These are phyloP conservation scores for Papilio demoleus DNA, from an alignment of 2,888 invertebrate species.

Conservation along the genomic window DNA sequence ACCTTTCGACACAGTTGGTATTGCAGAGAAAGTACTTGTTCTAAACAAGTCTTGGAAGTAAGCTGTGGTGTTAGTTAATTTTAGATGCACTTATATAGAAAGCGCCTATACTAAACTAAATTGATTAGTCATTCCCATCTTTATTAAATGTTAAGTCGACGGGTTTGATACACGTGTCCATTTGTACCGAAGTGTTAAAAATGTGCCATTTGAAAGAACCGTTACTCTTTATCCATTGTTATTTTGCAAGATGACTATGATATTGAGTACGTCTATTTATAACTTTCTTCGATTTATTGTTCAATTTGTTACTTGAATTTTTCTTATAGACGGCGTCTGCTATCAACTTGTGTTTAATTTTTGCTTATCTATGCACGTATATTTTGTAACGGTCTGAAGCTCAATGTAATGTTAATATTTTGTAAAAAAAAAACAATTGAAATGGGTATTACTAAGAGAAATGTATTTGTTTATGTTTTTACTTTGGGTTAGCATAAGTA, in stretches of 20 bases:
- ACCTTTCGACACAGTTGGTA: conserved; percentile 12
- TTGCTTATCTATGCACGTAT: not conserved
- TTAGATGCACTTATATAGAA: conserved; percentile 28
- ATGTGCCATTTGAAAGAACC: conserved; percentile 4
- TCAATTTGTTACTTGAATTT: conserved; percentile 15
- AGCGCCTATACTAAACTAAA: conserved; percentile 13
- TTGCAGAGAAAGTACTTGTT: conserved; percentile 12
- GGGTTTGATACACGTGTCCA: conserved; percentile 20
- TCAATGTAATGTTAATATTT: not conserved
- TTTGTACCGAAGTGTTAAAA: not conserved
- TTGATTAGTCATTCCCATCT: conserved; percentile 28
- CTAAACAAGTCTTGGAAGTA: conserved; percentile 10
- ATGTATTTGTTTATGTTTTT: not conserved
- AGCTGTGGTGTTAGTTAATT: conserved; percentile 15
- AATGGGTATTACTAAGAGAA: not conserved
- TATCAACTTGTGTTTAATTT: not conserved
- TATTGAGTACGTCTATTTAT: conserved; percentile 26
- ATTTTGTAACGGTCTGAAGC: conserved; percentile 6
- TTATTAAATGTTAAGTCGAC: conserved; percentile 28
- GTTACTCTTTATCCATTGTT: conserved; percentile 22
- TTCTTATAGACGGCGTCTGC: not conserved
- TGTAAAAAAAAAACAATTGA: not conserved
- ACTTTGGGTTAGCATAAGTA: not conserved
- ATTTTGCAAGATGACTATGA: conserved; percentile 21
- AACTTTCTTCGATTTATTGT: conserved; percentile 19